Conservation (phyloP, 2,888 invertebrate species). For the Andrena bicolor region DNA sequence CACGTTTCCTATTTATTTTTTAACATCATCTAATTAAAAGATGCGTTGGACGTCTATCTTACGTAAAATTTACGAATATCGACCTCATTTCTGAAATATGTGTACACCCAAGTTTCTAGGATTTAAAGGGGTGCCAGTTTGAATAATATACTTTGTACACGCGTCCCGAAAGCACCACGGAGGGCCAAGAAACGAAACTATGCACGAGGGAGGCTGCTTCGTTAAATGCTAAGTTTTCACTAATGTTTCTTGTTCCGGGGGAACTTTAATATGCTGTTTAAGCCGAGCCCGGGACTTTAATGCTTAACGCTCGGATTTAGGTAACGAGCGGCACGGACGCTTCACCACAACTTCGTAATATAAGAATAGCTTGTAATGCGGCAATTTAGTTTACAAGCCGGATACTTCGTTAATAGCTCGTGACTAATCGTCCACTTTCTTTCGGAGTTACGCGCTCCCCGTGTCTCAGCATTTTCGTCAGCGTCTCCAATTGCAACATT, state of each 20-base stretch:
- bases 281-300: conserved; percentile 72
- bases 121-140: background rate
- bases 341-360: conserved; percentile 53
- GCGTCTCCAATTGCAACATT: background rate
- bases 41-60: background rate
- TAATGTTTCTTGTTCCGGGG: conserved; percentile 83
- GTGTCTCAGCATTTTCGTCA: conserved; percentile 8
- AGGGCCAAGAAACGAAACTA: conserved; percentile 46
- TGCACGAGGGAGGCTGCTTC: conserved; percentile 42
- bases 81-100: background rate
- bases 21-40: too few relatives aligned
- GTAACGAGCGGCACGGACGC: conserved; percentile 48
- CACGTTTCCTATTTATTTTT: too few relatives aligned
- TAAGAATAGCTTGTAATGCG: conserved; percentile 63
- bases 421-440: conserved; percentile 54
- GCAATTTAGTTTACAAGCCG: conserved; percentile 57
- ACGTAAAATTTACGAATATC: background rate
- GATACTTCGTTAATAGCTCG: conserved; percentile 61
- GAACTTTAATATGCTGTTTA: conserved; percentile 80
- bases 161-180: background rate
- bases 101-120: background rate
- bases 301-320: conserved; percentile 66
- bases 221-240: conserved; percentile 81
- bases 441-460: conserved; percentile 33
- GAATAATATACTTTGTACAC: conserved; percentile 13